Conservation (phyloP, 2,888 invertebrate species). For the Mongoloraphidia duomilia region DNA sequence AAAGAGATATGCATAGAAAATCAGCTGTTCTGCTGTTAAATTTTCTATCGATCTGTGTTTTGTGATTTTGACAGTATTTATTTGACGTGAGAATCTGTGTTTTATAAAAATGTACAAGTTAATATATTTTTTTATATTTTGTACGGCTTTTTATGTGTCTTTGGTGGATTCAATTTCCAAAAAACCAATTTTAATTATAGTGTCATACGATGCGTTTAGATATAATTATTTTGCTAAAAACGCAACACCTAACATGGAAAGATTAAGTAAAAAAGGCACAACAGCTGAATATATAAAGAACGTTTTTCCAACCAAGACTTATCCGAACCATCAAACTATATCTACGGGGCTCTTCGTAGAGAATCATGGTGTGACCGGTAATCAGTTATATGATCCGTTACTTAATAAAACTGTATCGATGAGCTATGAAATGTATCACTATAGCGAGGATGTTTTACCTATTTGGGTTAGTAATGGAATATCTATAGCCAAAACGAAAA, state of each 20-base stretch:
- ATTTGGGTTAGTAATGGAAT: conserved; percentile 38
- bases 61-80: no score
- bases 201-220: conserved; percentile 58
- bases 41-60: no score
- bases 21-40: no score
- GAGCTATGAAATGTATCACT: conserved; percentile 37
- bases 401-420: conserved; percentile 22
- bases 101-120: no score
- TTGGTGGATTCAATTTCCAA: conserved; percentile 21
- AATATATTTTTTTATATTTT: conserved; percentile 1
- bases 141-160: conserved; percentile 12
- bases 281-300: conserved; percentile 42
- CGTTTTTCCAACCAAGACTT: conserved; percentile 55
- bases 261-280: conserved; percentile 38
- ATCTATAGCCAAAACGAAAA: neutral
- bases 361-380: conserved; percentile 53
- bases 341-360: conserved; percentile 55
- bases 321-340: conserved; percentile 59
- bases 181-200: conserved; percentile 38
- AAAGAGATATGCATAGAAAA: no score
- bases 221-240: conserved; percentile 47
- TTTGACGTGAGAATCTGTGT: no score
- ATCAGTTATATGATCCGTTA: conserved; percentile 39
- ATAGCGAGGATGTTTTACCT: conserved; percentile 36
- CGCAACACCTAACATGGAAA: conserved; percentile 41